A percentile compares a stretch with the other conserved stretches of the same genome.
phyloP scores from a whole-genome alignment of 2,888 invertebrate species.

The Cordilura impudica region DNA sequence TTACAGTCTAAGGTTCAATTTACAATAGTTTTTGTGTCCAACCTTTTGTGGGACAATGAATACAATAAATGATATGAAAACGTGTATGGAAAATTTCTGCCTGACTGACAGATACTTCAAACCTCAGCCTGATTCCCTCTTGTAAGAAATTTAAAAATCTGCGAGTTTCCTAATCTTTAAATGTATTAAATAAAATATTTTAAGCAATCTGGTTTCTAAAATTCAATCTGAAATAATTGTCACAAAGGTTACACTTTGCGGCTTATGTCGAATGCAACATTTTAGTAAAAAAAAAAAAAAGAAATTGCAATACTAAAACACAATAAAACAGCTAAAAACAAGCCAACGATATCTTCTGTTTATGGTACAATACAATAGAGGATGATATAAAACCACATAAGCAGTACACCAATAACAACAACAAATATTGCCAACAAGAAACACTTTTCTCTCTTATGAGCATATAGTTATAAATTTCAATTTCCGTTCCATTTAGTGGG shows the following conservation, averaged over 20 bases:
- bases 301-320: background rate
- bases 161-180: no score
- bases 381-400: slow-evolving; percentile 39
- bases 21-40: background rate
- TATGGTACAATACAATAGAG: slow-evolving; percentile 46
- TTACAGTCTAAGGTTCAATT: background rate
- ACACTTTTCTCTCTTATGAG: slow-evolving; percentile 47
- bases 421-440: background rate
- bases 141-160: no score
- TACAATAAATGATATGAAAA: no score
- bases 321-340: slow-evolving; percentile 52
- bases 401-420: background rate
- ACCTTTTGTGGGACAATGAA: no score
- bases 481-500: slow-evolving; percentile 65
- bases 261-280: slow-evolving; percentile 16
- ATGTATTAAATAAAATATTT: no score
- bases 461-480: slow-evolving; percentile 66
- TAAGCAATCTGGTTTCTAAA: no score
- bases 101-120: no score
- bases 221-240: no score
- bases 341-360: slow-evolving; percentile 41
- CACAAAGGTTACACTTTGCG: background rate
- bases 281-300: slow-evolving; percentile 1
- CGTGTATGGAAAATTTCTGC: no score
- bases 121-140: no score